phyloP scores from a whole-genome alignment of 2,797 vertebrate genomes.

The Lagorchestes hirsutus region DNA sequence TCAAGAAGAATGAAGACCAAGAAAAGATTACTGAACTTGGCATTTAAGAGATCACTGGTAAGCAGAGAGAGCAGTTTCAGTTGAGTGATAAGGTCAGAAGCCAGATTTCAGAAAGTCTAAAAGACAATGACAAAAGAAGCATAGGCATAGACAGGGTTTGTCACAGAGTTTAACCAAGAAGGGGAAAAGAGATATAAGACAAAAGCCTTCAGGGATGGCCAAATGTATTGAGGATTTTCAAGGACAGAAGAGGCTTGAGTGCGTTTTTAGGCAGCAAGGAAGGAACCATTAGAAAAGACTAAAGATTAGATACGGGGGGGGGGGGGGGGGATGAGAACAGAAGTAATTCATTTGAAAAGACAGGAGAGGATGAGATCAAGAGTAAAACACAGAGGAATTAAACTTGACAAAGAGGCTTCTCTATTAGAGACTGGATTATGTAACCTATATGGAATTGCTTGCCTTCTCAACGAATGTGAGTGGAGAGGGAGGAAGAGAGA shows the following conservation, averaged over 20 bases:
- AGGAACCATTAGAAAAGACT: background rate
- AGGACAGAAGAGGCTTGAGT: background rate
- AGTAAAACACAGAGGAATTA: too few relatives aligned
- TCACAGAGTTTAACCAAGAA: background rate
- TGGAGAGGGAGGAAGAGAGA: too few relatives aligned
- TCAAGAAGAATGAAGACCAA: background rate
- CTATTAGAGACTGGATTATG: too few relatives aligned
- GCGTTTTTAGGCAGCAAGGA: background rate
- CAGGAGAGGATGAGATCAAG: too few relatives aligned
- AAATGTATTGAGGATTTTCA: background rate
- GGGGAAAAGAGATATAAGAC: background rate
- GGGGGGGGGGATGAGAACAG: background rate
- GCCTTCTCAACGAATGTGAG: too few relatives aligned
- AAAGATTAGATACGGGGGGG: background rate
- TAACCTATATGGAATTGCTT: too few relatives aligned
- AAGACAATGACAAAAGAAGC: background rate
- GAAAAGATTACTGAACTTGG: background rate
- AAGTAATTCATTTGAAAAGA: too few relatives aligned
- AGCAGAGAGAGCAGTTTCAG: background rate
- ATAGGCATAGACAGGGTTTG: background rate
- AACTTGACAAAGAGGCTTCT: too few relatives aligned
- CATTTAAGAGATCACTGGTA: background rate
- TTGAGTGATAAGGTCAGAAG: background rate
- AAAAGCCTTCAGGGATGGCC: background rate
- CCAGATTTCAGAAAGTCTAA: background rate